phyloP scores from a whole-genome alignment of 2,113 vertebrate genomes.

The human (Homo sapiens) region GRCh38 chr4:55245001-55245500 shows the following conservation, averaged over 20 bases:
- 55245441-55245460: background rate
- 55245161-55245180: background rate
- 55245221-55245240: background rate
- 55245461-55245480: background rate
- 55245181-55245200: background rate
- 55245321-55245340: background rate
- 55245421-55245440: constrained; percentile 1
- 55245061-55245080: background rate
- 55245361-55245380: background rate
- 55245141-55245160: background rate
- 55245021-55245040: constrained; percentile 28
- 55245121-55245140: background rate
- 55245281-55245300: constrained; percentile 14
- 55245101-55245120: background rate
- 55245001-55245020: background rate
- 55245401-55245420: background rate
- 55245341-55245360: background rate
- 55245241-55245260: background rate
- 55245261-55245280: background rate
- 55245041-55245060: background rate
- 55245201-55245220: background rate
- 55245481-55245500: background rate
- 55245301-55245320: background rate
- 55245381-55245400: background rate
- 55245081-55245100: background rate